Percentiles rank a stretch among this genome's conserved stretches.
phyloP scores from a whole-genome alignment of 1,140 invertebrate genomes.

The Phthorimaea operculella region DNA sequence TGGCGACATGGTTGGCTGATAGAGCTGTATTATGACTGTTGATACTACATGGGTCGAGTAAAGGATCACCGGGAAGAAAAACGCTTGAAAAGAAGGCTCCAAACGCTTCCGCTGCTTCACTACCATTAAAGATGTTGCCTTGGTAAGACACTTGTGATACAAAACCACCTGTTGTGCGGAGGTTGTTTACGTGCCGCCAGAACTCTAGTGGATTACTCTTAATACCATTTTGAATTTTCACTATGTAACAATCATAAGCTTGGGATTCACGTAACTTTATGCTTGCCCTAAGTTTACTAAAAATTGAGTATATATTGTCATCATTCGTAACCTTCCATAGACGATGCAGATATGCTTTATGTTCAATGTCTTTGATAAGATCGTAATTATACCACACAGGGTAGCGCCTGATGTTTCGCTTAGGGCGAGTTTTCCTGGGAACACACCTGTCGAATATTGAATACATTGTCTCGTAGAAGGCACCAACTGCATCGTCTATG shows the following conservation, averaged over 20 bases:
- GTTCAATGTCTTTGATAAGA: slow-evolving; percentile 5
- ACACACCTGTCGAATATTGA: slow-evolving; percentile 2
- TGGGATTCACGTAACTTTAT: neutral
- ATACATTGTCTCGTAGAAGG: slow-evolving; percentile 6
- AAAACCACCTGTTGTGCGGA: slow-evolving; percentile 5
- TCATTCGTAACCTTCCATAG: slow-evolving; percentile 2
- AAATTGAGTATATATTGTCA: neutral
- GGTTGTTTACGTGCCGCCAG: slow-evolving; percentile 4
- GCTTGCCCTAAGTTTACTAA: slow-evolving; percentile 2
- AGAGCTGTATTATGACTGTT: neutral
- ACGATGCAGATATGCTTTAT: slow-evolving; percentile 3
- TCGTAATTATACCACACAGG: slow-evolving; percentile 8
- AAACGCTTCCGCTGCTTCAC: slow-evolving; percentile 3
- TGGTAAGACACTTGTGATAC: neutral
- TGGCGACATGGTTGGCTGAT: neutral
- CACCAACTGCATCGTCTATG: neutral
- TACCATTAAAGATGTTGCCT: neutral
- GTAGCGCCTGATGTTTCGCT: neutral
- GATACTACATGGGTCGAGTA: neutral
- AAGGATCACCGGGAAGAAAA: slow-evolving; percentile 6
- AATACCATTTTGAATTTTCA: neutral
- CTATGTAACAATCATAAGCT: slow-evolving; percentile 3
- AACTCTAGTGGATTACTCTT: slow-evolving; percentile 3
- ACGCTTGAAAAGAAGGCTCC: slow-evolving; percentile 7
- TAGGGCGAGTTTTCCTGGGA: neutral